phyloP scores from a whole-genome alignment of 2,113 vertebrate species.

The Pristiophorus japonicus region DNA sequence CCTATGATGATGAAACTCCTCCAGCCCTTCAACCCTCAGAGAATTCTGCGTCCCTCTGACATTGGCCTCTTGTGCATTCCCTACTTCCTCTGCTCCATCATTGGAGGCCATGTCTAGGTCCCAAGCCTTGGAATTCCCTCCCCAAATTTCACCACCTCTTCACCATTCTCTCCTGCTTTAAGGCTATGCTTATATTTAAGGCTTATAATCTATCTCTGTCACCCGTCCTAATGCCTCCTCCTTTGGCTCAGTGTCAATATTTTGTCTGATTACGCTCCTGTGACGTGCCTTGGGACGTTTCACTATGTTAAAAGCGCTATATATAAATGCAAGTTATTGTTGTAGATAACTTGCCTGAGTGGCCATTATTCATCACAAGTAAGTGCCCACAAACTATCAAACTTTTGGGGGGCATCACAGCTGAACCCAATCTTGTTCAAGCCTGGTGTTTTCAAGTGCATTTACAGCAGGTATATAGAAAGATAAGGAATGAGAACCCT shows the following conservation, averaged over 20 bases:
- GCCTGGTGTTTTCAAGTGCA: background rate
- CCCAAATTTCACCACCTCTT: background rate
- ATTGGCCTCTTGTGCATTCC: background rate
- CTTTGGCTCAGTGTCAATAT: background rate
- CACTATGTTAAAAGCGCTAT: too few relatives aligned
- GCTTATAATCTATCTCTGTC: too few relatives aligned
- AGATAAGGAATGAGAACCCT: background rate
- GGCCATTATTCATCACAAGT: background rate
- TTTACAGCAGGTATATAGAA: background rate
- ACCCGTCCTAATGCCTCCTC: background rate
- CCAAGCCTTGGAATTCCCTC: background rate
- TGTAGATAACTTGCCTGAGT: background rate
- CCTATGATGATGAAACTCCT: too few relatives aligned
- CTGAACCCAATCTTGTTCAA: background rate
- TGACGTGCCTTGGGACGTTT: background rate
- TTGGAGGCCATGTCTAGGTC: too few relatives aligned
- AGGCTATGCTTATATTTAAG: too few relatives aligned
- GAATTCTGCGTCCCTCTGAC: background rate
- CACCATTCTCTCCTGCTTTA: background rate
- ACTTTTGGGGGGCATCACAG: background rate
- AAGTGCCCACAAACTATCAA: too few relatives aligned
- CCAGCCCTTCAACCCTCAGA: background rate
- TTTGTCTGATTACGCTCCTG: background rate
- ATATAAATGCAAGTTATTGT: background rate
- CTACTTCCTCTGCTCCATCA: background rate